These are phyloP conservation scores for Lordiphosa clarofinis DNA, from an alignment of 1,140 invertebrate species.

Conservation along the genomic window DNA sequence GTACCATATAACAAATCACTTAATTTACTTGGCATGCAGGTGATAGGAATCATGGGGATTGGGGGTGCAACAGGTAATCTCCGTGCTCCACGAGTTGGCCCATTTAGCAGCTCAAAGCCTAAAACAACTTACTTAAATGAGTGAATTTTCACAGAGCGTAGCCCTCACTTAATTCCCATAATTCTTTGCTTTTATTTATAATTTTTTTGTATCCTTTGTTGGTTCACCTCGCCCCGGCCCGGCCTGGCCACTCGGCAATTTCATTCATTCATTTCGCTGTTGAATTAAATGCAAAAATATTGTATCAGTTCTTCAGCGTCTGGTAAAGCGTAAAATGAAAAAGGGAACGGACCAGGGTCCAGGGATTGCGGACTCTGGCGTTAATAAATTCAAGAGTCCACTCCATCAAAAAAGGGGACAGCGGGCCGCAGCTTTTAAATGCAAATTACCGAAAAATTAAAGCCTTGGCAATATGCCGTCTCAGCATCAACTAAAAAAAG, in stretches of 20 bases:
- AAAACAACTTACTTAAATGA: constrained; percentile 38
- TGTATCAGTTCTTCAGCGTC: constrained; percentile 69
- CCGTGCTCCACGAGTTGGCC: constrained; percentile 9
- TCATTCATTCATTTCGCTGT: constrained; percentile 53
- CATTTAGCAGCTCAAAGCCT: constrained; percentile 2
- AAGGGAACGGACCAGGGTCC: constrained; percentile 1
- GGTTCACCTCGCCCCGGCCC: constrained; percentile 14
- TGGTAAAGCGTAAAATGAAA: constrained; percentile 66
- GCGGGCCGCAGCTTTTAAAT: constrained; percentile 60
- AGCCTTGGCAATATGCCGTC: constrained; percentile 26
- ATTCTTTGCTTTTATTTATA: constrained; percentile 47
- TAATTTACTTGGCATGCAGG: constrained; percentile 62
- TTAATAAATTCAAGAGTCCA: constrained; percentile 71
- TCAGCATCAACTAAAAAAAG: constrained; percentile 31
- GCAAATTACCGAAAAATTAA: constrained; percentile 75
- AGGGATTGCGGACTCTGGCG: constrained; percentile 13
- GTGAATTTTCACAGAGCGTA: background rate
- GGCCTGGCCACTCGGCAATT: constrained; percentile 30
- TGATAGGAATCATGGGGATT: constrained; percentile 1
- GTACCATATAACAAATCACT: constrained; percentile 69
- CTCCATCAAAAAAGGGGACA: constrained; percentile 51
- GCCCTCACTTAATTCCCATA: constrained; percentile 25
- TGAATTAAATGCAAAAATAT: constrained; percentile 73
- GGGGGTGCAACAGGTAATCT: constrained; percentile 36
- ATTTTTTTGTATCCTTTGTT: constrained; percentile 42